phyloP scores from a whole-genome alignment of 1,140 invertebrate genomes.

The Hetaerina americana region DNA sequence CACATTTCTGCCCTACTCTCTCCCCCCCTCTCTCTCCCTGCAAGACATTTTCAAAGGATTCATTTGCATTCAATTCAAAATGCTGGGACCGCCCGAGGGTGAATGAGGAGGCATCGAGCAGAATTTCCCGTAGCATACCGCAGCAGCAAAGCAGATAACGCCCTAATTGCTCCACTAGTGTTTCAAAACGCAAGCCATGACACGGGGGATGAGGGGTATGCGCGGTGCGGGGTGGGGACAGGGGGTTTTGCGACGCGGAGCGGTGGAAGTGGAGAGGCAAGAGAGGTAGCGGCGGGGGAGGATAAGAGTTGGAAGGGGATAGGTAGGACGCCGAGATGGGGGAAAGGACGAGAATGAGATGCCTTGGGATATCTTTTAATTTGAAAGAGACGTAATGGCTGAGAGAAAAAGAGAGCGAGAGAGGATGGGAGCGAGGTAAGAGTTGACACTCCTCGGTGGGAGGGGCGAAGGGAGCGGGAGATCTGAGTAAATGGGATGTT shows the following conservation, averaged over 20 bases:
- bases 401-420: not conserved
- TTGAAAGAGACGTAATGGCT: constrained; percentile 13
- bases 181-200: not conserved
- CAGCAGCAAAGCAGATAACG: not conserved
- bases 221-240: not conserved
- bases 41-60: not conserved
- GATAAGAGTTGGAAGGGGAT: too few species aligned
- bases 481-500: too few species aligned
- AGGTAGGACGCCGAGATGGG: not conserved
- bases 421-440: not conserved
- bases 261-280: too few species aligned
- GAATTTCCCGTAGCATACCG: not conserved
- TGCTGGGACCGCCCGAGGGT: not conserved
- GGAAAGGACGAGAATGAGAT: not conserved
- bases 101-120: not conserved
- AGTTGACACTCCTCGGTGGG: too few species aligned
- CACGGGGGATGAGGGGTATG: not conserved
- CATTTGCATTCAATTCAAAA: not conserved
- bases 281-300: too few species aligned
- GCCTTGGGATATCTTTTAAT: constrained; percentile 13
- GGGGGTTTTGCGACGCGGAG: too few species aligned
- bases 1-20: too few species aligned
- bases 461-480: not conserved
- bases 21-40: not conserved
- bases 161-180: not conserved